Conservation (phyloP, 2,888 invertebrate species). For the Prenolepis imparis region DNA sequence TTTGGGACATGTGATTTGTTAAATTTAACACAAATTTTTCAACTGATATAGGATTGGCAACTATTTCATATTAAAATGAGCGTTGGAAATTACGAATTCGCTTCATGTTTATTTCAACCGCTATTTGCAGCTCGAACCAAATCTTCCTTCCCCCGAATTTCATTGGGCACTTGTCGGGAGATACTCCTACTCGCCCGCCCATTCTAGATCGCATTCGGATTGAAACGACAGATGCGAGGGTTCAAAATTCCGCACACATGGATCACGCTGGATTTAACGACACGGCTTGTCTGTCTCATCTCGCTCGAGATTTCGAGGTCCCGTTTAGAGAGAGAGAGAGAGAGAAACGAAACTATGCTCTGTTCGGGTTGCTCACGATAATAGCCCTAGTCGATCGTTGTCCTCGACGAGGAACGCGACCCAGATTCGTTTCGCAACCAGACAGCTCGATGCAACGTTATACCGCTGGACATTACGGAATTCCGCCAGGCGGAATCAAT, state of each 20-base stretch:
- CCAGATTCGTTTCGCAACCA: constrained; percentile 69
- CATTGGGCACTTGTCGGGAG: background rate
- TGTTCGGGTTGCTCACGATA: constrained; percentile 56
- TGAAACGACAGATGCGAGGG: constrained; percentile 10
- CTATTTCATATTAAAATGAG: constrained; percentile 32
- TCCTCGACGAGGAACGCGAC: constrained; percentile 47
- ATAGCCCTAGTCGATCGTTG: constrained; percentile 63
- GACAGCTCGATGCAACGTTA: constrained; percentile 34
- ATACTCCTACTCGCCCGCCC: constrained; percentile 24
- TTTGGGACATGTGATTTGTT: too few relatives aligned
- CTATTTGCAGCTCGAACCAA: constrained; percentile 4
- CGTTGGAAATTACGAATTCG: constrained; percentile 9
- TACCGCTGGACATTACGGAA: constrained; percentile 32
- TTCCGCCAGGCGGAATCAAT: constrained; percentile 62
- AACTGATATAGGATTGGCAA: background rate
- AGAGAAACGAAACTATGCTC: constrained; percentile 53
- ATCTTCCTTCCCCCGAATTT: constrained; percentile 30
- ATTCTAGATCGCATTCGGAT: constrained; percentile 30
- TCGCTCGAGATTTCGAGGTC: constrained; percentile 40
- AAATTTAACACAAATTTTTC: too few relatives aligned
- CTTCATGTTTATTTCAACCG: constrained; percentile 29
- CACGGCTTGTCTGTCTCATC: background rate
- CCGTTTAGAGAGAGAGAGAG: constrained; percentile 29
- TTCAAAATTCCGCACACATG: background rate
- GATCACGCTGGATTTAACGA: constrained; percentile 36